Evolutionary conservation across 2,113 vertebrate species (phyloP).

Genomic region (Rissa tridactyla): DNA sequence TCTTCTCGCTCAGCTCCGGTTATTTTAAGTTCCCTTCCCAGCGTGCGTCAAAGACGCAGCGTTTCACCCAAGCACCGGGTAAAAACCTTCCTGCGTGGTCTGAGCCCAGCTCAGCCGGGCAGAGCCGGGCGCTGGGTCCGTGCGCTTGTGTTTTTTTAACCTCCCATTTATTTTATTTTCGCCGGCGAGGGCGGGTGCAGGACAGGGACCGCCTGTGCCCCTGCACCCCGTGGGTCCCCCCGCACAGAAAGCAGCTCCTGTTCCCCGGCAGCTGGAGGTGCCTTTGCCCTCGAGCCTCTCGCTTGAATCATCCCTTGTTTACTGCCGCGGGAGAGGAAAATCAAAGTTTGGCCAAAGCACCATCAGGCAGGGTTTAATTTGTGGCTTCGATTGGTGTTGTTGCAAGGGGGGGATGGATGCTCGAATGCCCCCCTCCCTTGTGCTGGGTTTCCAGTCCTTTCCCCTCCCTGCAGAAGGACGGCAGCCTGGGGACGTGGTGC

Average conservation of each 20-base stretch:
- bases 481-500: fast-evolving
- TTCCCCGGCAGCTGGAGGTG: neutral
- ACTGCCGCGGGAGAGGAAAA: neutral
- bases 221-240: neutral
- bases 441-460: neutral
- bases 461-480: neutral
- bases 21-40: neutral
- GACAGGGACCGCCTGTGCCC: slow-evolving; percentile 4
- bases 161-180: neutral
- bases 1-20: neutral
- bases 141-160: neutral
- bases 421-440: neutral
- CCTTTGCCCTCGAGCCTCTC: slow-evolving; percentile 53
- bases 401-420: neutral
- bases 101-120: neutral
- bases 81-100: fast-evolving
- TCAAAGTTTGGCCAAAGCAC: neutral
- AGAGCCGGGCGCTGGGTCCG: fast-evolving
- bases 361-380: neutral
- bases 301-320: slow-evolving; percentile 65
- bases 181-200: neutral
- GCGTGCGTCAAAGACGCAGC: fast-evolving
- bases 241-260: slow-evolving; percentile 30
- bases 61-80: neutral
- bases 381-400: neutral